A percentile compares a stretch with the other conserved stretches of the same genome.
These are phyloP conservation scores for Parnassius glacialis DNA, from an alignment of 2,888 invertebrate genomes.

Conservation along the genomic window DNA sequence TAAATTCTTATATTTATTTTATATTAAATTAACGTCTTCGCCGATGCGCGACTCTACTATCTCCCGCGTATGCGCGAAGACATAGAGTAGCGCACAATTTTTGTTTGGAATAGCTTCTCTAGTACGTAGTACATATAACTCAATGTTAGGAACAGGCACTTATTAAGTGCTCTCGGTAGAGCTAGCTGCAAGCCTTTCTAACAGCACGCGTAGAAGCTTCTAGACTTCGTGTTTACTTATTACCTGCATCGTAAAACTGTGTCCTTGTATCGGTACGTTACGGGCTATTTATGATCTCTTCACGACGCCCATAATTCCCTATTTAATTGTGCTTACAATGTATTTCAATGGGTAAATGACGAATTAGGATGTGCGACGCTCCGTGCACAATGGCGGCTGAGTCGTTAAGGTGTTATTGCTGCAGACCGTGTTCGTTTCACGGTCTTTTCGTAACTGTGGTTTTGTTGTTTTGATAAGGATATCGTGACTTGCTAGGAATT, in stretches of 20 bases:
- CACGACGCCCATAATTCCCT: constrained; percentile 41
- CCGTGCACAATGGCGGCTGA: constrained; percentile 2
- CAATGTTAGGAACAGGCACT: no score
- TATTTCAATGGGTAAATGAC: constrained; percentile 30
- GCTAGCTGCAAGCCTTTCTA: no score
- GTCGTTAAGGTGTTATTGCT: constrained; percentile 15
- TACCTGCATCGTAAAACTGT: constrained; percentile 28
- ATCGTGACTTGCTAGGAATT: background rate
- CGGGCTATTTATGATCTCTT: constrained; percentile 38
- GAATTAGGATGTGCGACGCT: constrained; percentile 13
- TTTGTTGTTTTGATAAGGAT: background rate
- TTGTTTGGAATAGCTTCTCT: no score
- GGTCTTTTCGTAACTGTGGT: constrained; percentile 4
- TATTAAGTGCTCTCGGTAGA: no score
- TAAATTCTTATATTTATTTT: no score
- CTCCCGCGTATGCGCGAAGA: no score
- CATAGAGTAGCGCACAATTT: no score
- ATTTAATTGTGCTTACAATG: constrained; percentile 45
- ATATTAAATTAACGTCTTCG: no score
- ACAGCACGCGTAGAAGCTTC: constrained; percentile 7
- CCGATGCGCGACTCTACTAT: no score
- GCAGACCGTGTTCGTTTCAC: constrained; percentile 3
- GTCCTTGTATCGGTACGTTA: constrained; percentile 38
- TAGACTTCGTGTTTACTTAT: constrained; percentile 15
- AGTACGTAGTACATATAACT: no score